These are phyloP conservation scores for Volucella zonaria DNA, from an alignment of 2,888 invertebrate genomes.

Conservation along the genomic window DNA sequence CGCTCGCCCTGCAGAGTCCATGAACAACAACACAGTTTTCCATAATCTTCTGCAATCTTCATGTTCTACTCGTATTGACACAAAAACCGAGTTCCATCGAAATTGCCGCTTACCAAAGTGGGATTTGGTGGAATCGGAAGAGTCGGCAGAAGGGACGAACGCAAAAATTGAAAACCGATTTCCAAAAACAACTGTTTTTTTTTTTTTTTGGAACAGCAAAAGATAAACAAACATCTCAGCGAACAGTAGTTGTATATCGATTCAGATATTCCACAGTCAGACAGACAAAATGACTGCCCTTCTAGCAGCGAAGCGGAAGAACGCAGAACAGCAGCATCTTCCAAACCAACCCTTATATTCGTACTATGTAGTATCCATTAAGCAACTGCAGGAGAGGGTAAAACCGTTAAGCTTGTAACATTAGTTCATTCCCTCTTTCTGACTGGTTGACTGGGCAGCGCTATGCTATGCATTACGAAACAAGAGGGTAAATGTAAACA, in stretches of 20 bases:
- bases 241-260: constrained; percentile 53
- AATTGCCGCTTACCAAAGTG: constrained; percentile 43
- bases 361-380: background rate
- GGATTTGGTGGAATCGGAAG: constrained; percentile 10
- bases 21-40: constrained; percentile 12
- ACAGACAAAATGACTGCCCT: background rate
- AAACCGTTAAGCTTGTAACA: constrained; percentile 56
- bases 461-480: constrained; percentile 25
- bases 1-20: constrained; percentile 11
- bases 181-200: constrained; percentile 25
- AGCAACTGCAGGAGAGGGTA: constrained; percentile 35
- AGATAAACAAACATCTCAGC: constrained; percentile 46
- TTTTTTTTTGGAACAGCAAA: constrained; percentile 34
- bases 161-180: constrained; percentile 42
- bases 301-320: constrained; percentile 40
- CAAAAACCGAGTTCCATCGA: constrained; percentile 49
- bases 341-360: constrained; percentile 11
- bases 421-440: constrained; percentile 51
- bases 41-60: background rate
- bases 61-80: constrained; percentile 46
- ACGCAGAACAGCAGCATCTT: constrained; percentile 31
- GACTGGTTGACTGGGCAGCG: constrained; percentile 46
- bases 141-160: background rate
- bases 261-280: constrained; percentile 37
- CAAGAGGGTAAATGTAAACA: constrained; percentile 46